Percentiles rank a stretch among this genome's conserved stretches.
phyloP scores from a whole-genome alignment of 2,113 vertebrate species.

The Crotalus helleri region DNA sequence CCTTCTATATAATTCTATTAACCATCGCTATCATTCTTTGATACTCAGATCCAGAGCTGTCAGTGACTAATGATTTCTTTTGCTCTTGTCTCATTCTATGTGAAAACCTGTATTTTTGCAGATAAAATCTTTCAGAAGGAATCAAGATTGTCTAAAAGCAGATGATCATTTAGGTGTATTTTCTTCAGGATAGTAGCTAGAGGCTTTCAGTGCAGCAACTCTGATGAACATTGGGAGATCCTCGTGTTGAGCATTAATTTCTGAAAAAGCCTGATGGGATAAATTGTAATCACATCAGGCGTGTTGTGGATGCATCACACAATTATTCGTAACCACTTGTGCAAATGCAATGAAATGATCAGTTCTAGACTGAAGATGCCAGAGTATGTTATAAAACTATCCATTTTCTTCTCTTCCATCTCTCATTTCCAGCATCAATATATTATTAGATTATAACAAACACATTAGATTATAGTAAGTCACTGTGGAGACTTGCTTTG shows the following conservation, averaged over 20 bases:
- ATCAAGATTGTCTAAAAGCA: not conserved
- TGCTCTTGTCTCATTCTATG: not conserved
- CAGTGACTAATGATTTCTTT: not conserved
- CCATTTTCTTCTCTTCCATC: not conserved
- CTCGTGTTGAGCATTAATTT: not conserved
- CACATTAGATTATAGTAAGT: not conserved
- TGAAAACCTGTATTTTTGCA: not conserved
- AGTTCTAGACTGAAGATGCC: not conserved
- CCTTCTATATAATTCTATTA: not conserved
- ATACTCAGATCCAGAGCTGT: not conserved
- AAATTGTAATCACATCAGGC: not conserved
- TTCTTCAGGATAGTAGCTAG: not conserved
- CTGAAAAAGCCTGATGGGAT: too few species aligned
- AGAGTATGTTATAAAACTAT: conserved; percentile 4
- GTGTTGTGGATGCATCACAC: not conserved
- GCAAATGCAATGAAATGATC: not conserved
- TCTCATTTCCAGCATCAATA: conserved; percentile 21
- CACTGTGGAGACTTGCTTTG: conserved; percentile 50
- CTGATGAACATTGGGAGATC: not conserved
- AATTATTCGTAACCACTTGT: not conserved
- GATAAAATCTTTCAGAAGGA: not conserved
- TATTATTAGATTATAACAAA: conserved; percentile 20
- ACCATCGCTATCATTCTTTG: not conserved
- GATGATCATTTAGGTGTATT: not conserved
- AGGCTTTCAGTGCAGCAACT: not conserved